Conservation (phyloP, 2,797 vertebrate species). For the Characodon lateralis region DNA sequence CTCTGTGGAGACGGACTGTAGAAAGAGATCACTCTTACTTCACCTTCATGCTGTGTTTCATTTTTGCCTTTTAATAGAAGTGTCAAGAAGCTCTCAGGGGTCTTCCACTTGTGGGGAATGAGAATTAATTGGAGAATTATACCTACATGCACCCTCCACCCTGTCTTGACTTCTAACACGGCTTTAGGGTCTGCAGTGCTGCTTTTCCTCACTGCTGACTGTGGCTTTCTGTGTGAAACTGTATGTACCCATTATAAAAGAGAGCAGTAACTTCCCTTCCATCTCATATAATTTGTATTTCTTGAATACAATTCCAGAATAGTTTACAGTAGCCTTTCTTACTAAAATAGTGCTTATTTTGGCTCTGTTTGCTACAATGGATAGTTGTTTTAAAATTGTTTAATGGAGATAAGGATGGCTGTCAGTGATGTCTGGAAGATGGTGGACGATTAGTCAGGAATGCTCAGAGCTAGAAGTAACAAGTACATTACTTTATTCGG, state of each 20-base stretch:
- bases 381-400: not conserved
- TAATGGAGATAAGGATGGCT: not conserved
- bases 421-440: not conserved
- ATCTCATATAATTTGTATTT: not conserved
- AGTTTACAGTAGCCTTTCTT: not conserved
- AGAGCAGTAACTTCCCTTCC: not conserved
- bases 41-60: conserved; percentile 72
- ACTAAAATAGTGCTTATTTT: not conserved
- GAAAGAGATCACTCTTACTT: conserved; percentile 55
- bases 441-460: not conserved
- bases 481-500: too few relatives aligned
- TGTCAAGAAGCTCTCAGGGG: conserved; percentile 67
- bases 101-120: conserved; percentile 67
- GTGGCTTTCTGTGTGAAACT: not conserved
- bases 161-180: conserved; percentile 69
- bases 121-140: conserved; percentile 79
- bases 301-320: not conserved
- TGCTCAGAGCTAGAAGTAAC: too few relatives aligned
- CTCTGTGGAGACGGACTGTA: conserved; percentile 55
- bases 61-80: conserved; percentile 76
- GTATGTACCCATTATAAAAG: not conserved
- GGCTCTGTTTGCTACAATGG: not conserved
- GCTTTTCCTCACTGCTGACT: conserved; percentile 39
- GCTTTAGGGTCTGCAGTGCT: conserved; percentile 58
- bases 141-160: conserved; percentile 64